Conservation (phyloP, 1,140 invertebrate species). For the Bombyx mandarina region DNA sequence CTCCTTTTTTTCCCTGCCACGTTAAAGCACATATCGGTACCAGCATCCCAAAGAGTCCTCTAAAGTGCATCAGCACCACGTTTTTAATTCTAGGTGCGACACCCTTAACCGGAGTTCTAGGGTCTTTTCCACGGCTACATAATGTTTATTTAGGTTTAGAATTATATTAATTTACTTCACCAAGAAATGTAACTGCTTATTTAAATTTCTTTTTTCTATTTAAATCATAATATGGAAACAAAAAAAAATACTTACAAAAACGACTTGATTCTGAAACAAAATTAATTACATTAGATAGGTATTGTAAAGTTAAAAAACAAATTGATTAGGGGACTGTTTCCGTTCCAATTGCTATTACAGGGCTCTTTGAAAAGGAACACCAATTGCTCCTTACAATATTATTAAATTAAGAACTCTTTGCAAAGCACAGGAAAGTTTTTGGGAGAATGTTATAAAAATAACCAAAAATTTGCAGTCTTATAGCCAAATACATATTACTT, state of each 20-base stretch:
- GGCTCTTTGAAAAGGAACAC: too few species aligned
- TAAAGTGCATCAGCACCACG: slow-evolving; percentile 18
- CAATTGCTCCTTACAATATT: too few species aligned
- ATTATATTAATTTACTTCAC: neutral
- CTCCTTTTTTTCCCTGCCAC: slow-evolving; percentile 30
- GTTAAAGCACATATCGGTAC: slow-evolving; percentile 24
- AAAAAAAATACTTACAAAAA: slow-evolving; percentile 5
- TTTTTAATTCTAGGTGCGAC: slow-evolving; percentile 23
- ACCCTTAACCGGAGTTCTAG: slow-evolving; percentile 23
- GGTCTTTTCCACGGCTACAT: slow-evolving; percentile 9
- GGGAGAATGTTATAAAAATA: too few species aligned
- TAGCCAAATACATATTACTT: too few species aligned
- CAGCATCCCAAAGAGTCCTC: slow-evolving; percentile 28
- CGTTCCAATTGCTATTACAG: too few species aligned
- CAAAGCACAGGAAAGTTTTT: too few species aligned
- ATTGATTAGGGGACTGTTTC: too few species aligned
- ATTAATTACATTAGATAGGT: too few species aligned
- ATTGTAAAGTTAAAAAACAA: too few species aligned
- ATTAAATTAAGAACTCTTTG: too few species aligned
- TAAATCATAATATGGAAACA: neutral
- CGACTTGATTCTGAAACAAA: slow-evolving; percentile 7
- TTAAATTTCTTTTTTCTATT: too few species aligned
- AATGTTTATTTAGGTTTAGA: neutral
- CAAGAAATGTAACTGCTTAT: neutral
- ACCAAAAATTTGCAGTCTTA: too few species aligned